phyloP scores from a whole-genome alignment of 2,888 invertebrate genomes.

The Thecophora atra region DNA sequence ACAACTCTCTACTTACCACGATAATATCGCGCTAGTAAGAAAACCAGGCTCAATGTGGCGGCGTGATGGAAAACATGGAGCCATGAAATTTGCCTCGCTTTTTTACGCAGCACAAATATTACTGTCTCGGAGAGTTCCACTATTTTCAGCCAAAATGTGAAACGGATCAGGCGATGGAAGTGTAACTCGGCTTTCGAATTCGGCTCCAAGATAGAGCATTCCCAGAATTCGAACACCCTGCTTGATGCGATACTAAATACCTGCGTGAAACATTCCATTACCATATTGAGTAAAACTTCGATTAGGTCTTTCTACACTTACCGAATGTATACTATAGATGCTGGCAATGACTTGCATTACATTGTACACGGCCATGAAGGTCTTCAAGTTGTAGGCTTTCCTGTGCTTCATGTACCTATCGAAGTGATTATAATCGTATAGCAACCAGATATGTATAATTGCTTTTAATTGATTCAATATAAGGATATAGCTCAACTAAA shows the following conservation, averaged over 20 bases:
- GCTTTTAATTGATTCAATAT: too few relatives aligned
- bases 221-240: slow-evolving; percentile 49
- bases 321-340: slow-evolving; percentile 52
- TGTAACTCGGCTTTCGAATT: slow-evolving; percentile 43
- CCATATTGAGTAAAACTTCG: neutral
- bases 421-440: neutral
- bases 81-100: slow-evolving; percentile 75
- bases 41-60: slow-evolving; percentile 70
- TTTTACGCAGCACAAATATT: slow-evolving; percentile 78
- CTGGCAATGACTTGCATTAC: slow-evolving; percentile 74
- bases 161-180: slow-evolving; percentile 68
- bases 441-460: too few relatives aligned
- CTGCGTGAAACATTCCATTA: slow-evolving; percentile 43
- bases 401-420: slow-evolving; percentile 74
- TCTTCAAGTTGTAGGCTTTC: slow-evolving; percentile 73
- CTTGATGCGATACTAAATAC: slow-evolving; percentile 49
- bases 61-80: slow-evolving; percentile 80
- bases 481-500: too few relatives aligned
- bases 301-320: slow-evolving; percentile 41
- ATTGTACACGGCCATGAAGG: slow-evolving; percentile 79
- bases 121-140: slow-evolving; percentile 76
- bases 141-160: slow-evolving; percentile 73
- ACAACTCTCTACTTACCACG: slow-evolving; percentile 73
- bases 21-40: slow-evolving; percentile 72
- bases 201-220: slow-evolving; percentile 46